These are phyloP conservation scores for Hypena proboscidalis DNA, from an alignment of 2,888 invertebrate genomes.

Conservation along the genomic window DNA sequence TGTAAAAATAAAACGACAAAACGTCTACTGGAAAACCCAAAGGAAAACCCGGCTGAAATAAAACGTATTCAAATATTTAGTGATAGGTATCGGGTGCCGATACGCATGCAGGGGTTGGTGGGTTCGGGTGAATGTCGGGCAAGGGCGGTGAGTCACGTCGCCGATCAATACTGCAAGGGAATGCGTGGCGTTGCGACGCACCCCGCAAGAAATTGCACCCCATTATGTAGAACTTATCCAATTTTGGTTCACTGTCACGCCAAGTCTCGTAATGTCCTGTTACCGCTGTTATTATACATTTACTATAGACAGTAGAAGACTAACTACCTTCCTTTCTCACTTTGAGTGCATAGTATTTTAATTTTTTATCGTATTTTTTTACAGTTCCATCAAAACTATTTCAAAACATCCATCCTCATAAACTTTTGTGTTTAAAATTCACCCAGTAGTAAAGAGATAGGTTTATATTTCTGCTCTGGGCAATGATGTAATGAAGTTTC, in stretches of 20 bases:
- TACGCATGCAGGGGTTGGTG: constrained; percentile 52
- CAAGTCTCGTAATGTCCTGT: not conserved
- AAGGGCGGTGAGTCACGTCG: constrained; percentile 85
- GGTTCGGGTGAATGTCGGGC: constrained; percentile 80
- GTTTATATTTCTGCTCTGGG: too few species aligned
- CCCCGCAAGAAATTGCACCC: constrained; percentile 34
- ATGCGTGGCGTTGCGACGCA: constrained; percentile 56
- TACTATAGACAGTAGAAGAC: too few species aligned
- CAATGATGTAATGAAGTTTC: too few species aligned
- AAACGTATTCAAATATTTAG: constrained; percentile 26
- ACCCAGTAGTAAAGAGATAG: too few species aligned
- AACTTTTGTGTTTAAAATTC: too few species aligned
- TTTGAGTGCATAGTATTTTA: too few species aligned
- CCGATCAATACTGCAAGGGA: constrained; percentile 82
- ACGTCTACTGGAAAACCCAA: constrained; percentile 13
- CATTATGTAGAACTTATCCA: constrained; percentile 35
- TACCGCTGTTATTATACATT: not conserved
- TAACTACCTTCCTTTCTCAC: too few species aligned
- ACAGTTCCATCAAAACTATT: too few species aligned
- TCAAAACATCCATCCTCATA: too few species aligned
- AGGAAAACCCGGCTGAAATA: constrained; percentile 23
- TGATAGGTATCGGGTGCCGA: constrained; percentile 46
- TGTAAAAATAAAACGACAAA: not conserved
- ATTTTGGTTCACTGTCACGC: constrained; percentile 30
- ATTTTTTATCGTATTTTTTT: too few species aligned